A percentile compares a stretch with the other conserved stretches of the same genome.
Conservation (phyloP, 1,140 invertebrate species). For the Amphibalanus amphitrite region DNA sequence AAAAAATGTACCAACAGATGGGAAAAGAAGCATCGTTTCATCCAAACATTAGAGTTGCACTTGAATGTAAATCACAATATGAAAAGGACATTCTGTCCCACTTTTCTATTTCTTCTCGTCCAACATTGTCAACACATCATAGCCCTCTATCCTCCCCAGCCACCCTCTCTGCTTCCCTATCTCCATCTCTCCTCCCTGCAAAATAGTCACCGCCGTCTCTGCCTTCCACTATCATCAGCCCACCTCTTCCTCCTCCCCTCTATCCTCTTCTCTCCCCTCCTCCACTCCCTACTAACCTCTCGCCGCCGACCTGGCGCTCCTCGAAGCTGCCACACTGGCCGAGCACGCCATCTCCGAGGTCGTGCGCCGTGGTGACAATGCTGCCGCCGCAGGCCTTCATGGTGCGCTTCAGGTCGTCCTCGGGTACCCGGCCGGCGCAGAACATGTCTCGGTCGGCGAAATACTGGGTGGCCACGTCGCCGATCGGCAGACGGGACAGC, state of each 20-base stretch:
- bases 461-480: slow-evolving; percentile 98
- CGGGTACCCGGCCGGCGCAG: slow-evolving; percentile 91
- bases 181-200: neutral
- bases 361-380: slow-evolving; percentile 77
- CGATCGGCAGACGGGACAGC: slow-evolving; percentile 93
- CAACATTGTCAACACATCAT: no score
- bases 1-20: no score
- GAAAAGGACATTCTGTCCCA: no score
- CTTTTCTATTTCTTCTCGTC: no score
- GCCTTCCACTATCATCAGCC: no score
- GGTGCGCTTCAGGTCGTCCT: slow-evolving; percentile 89
- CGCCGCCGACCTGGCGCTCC: slow-evolving; percentile 86
- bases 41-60: no score
- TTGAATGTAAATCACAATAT: no score
- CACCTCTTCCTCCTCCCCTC: no score
- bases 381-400: slow-evolving; percentile 95
- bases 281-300: slow-evolving; percentile 44
- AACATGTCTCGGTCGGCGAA: slow-evolving; percentile 99
- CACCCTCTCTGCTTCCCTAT: neutral
- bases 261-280: neutral
- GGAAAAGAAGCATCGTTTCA: no score
- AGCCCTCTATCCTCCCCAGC: no score
- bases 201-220: no score
- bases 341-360: slow-evolving; percentile 53
- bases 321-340: slow-evolving; percentile 78